phyloP scores from a whole-genome alignment of 2,797 vertebrate species.

The Rhynchotus rufescens region DNA sequence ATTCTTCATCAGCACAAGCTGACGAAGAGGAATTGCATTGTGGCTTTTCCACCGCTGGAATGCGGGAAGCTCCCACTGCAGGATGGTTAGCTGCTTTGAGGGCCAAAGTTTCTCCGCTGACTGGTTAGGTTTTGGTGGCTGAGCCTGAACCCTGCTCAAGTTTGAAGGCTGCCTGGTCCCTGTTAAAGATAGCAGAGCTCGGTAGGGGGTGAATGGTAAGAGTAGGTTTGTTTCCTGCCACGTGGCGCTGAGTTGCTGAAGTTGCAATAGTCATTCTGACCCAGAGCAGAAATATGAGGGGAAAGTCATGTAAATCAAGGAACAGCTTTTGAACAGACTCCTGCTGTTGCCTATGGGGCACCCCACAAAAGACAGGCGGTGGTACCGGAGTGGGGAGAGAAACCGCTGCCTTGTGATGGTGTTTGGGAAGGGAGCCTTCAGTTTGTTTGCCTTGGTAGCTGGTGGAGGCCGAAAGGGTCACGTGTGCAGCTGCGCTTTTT shows the following conservation, averaged over 20 bases:
- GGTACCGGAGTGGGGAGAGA: not conserved
- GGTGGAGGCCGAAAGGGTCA: not conserved
- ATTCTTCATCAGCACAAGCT: not conserved
- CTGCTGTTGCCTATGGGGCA: not conserved
- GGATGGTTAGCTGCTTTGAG: not conserved
- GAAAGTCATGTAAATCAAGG: not conserved
- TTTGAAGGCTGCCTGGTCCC: not conserved
- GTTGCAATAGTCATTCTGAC: not conserved
- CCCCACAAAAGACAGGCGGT: not conserved
- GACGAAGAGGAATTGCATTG: not conserved
- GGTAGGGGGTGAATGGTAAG: not conserved
- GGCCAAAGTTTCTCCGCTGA: not conserved
- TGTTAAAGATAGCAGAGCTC: not conserved
- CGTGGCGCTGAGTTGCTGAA: not conserved
- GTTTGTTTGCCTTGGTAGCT: not conserved
- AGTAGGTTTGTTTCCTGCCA: not conserved
- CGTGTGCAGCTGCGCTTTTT: slow-evolving; percentile 1
- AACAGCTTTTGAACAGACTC: not conserved
- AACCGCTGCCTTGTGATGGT: not conserved
- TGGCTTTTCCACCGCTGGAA: fast-evolving
- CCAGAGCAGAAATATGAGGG: not conserved
- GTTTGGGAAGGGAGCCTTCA: not conserved
- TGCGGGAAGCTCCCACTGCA: not conserved
- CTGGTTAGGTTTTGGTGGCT: not conserved
- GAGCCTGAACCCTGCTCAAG: not conserved